These are phyloP conservation scores for Acronicta alni DNA, from an alignment of 2,888 invertebrate species.

Conservation along the genomic window DNA sequence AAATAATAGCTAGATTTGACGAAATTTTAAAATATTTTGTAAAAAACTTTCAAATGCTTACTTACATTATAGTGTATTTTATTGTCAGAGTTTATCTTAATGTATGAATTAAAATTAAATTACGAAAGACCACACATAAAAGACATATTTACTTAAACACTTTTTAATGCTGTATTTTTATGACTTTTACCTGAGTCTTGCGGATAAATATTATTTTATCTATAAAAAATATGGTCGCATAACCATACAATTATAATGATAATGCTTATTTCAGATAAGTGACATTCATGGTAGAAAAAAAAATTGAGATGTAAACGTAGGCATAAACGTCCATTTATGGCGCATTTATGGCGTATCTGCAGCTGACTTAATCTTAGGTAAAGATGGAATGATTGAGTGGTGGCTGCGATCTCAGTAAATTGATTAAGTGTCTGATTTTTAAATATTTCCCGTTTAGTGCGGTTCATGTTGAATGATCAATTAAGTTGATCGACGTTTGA, in stretches of 20 bases:
- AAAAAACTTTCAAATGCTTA: too few species aligned
- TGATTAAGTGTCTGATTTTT: slow-evolving; percentile 84
- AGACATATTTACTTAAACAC: slow-evolving; percentile 19
- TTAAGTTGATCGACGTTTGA: slow-evolving; percentile 83
- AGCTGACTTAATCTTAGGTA: slow-evolving; percentile 46
- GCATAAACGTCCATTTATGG: slow-evolving; percentile 18
- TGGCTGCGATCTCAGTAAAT: slow-evolving; percentile 80
- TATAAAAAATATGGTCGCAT: neutral
- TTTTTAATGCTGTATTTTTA: neutral
- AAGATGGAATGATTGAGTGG: slow-evolving; percentile 74
- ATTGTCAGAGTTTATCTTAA: slow-evolving; percentile 35
- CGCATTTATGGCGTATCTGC: slow-evolving; percentile 25
- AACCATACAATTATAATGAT: neutral
- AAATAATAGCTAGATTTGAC: too few species aligned
- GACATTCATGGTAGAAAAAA: too few species aligned
- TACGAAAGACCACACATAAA: slow-evolving; percentile 31
- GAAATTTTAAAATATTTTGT: too few species aligned
- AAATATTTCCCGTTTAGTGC: slow-evolving; percentile 78
- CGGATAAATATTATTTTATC: slow-evolving; percentile 1
- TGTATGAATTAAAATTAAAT: slow-evolving; percentile 39
- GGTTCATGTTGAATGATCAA: slow-evolving; percentile 77
- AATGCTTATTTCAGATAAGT: too few species aligned
- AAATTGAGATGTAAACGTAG: slow-evolving; percentile 9
- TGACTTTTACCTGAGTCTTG: too few species aligned
- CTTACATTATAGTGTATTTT: slow-evolving; percentile 1